A percentile compares a stretch with the other conserved stretches of the same genome.
Conservation (phyloP, 2,797 vertebrate genomes). For the Lithobates pipiens region DNA sequence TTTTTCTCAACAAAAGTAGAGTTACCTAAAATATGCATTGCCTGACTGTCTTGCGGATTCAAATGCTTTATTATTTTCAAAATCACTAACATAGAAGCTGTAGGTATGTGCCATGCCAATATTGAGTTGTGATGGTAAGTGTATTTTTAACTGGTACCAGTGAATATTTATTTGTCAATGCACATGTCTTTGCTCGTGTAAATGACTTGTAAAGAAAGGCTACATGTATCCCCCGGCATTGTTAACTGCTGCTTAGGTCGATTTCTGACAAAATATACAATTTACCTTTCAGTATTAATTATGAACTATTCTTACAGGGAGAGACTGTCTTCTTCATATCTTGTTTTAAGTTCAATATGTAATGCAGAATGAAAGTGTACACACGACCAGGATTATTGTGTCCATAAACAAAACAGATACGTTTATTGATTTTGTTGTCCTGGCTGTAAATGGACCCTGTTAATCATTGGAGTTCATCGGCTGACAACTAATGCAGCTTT, state of each 20-base stretch:
- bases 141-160: no score
- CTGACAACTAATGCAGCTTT: conserved; percentile 36
- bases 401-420: conserved; percentile 21
- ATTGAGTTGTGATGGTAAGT: no score
- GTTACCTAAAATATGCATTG: no score
- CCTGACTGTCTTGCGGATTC: no score
- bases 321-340: background rate
- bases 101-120: no score
- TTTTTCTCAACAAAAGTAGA: no score
- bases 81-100: no score
- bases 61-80: no score
- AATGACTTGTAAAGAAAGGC: conserved; percentile 2
- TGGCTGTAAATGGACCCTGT: background rate
- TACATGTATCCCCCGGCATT: background rate
- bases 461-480: conserved; percentile 25
- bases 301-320: background rate
- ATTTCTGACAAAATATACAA: conserved; percentile 2
- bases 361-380: background rate
- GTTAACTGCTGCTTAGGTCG: background rate
- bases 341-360: background rate
- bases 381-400: conserved; percentile 13
- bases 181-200: background rate
- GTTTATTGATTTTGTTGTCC: conserved; percentile 20
- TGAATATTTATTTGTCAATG: background rate
- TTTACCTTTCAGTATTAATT: background rate